Conservation (phyloP, 2,888 invertebrate genomes). For the Acronicta leporina region DNA sequence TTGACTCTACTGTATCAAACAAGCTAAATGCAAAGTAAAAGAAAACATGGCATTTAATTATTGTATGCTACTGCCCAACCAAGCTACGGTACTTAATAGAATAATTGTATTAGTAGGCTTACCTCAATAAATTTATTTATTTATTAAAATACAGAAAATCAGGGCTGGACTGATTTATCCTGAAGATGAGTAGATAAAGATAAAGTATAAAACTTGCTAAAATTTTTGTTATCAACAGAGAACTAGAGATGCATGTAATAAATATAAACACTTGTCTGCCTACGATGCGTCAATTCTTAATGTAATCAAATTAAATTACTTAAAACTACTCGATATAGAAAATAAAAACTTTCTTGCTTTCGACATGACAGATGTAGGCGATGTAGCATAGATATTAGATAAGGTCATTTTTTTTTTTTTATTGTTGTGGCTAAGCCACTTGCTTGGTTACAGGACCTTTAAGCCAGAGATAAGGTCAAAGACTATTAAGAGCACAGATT, state of each 20-base stretch:
- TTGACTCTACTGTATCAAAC: too few species aligned
- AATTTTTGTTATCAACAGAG: slow-evolving; percentile 10
- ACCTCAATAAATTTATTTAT: slow-evolving; percentile 37
- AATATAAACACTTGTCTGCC: slow-evolving; percentile 18
- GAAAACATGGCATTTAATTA: too few species aligned
- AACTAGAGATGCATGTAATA: slow-evolving; percentile 11
- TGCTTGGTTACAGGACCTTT: too few species aligned
- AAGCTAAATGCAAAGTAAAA: too few species aligned
- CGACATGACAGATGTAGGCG: slow-evolving; percentile 41
- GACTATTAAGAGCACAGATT: too few species aligned
- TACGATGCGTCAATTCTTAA: slow-evolving; percentile 14
- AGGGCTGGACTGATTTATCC: not conserved
- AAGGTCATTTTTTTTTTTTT: too few species aligned
- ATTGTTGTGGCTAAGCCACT: too few species aligned
- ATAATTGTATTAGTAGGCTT: slow-evolving; percentile 4
- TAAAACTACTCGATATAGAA: slow-evolving; percentile 24
- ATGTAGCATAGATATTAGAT: too few species aligned
- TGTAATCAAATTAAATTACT: slow-evolving; percentile 20
- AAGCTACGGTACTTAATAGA: too few species aligned
- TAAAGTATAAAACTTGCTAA: slow-evolving; percentile 41
- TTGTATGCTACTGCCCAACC: too few species aligned
- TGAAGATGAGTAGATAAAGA: slow-evolving; percentile 30
- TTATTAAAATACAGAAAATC: slow-evolving; percentile 19
- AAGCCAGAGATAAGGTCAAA: too few species aligned
- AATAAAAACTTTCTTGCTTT: slow-evolving; percentile 60